Conservation (phyloP, 2,888 invertebrate species). For the Metallyticus violacea region DNA sequence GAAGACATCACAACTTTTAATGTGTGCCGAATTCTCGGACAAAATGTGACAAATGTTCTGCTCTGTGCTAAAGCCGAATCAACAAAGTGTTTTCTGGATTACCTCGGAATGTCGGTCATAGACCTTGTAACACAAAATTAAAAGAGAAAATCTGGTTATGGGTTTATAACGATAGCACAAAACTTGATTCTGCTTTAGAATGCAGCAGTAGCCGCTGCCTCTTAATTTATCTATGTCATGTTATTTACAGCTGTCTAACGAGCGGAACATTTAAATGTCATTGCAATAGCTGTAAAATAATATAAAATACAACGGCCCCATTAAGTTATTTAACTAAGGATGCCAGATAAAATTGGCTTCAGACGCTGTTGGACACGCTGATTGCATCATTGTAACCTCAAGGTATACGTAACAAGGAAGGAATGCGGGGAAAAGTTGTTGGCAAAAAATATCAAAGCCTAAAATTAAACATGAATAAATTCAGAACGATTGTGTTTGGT, state of each 20-base stretch:
- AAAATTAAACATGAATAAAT: no score
- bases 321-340: neutral
- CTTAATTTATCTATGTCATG: neutral
- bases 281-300: neutral
- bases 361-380: neutral
- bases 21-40: neutral
- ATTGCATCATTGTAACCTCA: neutral
- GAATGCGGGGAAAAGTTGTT: neutral
- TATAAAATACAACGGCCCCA: neutral
- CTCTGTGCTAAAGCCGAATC: neutral
- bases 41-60: neutral
- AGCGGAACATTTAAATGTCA: neutral
- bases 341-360: neutral
- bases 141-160: neutral
- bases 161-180: neutral
- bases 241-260: neutral
- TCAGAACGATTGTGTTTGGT: no score
- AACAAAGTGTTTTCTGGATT: neutral
- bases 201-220: neutral
- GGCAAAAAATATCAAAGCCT: neutral
- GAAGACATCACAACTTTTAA: neutral
- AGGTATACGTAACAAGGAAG: neutral
- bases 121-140: neutral
- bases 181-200: neutral
- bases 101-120: neutral